Percentiles rank a stretch among this genome's conserved stretches.
phyloP scores from a whole-genome alignment of 2,888 invertebrate species.

The Ophion obscuratus region DNA sequence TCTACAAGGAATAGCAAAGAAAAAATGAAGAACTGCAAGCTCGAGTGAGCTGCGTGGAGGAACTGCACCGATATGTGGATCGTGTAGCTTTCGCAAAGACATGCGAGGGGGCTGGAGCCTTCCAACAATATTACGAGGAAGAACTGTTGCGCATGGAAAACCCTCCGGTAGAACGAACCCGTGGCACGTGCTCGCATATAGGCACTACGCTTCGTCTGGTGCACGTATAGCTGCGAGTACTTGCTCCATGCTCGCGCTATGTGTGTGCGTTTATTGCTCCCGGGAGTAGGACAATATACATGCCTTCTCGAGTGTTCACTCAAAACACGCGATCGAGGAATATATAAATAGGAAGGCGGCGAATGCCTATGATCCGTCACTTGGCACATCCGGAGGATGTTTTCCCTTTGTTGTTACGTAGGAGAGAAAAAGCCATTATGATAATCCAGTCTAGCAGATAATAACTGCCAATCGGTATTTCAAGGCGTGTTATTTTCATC shows the following conservation, averaged over 20 bases:
- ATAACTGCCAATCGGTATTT: neutral
- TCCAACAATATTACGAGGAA: constrained; percentile 57
- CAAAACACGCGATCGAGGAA: constrained; percentile 61
- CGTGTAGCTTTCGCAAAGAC: constrained; percentile 47
- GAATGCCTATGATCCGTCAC: neutral
- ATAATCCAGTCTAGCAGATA: neutral
- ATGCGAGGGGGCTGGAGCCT: neutral
- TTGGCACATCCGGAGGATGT: constrained; percentile 23
- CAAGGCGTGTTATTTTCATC: neutral
- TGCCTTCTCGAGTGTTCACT: constrained; percentile 52
- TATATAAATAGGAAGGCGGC: constrained; percentile 35
- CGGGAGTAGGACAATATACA: constrained; percentile 47
- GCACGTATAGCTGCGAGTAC: constrained; percentile 29
- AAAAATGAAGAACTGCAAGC: constrained; percentile 37
- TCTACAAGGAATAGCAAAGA: constrained; percentile 16
- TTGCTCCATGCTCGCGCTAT: constrained; percentile 32
- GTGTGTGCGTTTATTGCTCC: constrained; percentile 10
- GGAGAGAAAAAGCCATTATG: neutral
- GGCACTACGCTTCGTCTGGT: constrained; percentile 65
- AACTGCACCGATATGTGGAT: constrained; percentile 37
- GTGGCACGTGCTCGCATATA: constrained; percentile 65
- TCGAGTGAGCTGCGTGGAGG: constrained; percentile 33
- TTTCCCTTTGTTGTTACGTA: constrained; percentile 13
- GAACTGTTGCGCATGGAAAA: constrained; percentile 39
- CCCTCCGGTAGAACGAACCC: constrained; percentile 56